Base-by-base conservation (phyloP, 2,113 vertebrate species). In the Ctenodactylus gundi region DNA sequence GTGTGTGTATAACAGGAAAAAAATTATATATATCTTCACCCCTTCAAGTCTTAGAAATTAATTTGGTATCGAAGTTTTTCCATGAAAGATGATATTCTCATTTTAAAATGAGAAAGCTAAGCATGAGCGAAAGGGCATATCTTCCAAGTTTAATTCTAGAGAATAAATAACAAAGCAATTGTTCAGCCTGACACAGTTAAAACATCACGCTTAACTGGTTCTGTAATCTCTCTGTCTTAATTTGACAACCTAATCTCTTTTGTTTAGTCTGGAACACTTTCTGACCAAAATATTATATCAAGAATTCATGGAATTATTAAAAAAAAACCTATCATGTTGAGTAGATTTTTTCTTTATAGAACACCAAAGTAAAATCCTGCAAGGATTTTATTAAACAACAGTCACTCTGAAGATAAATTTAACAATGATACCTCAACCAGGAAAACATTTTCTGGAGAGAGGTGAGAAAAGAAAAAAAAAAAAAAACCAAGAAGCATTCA, bases 341-440 rank as follows among this genome's bases (percentile, higher is more conserved):
- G 49, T 87, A 81, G 80, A n/a, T n/a, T 92, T 85, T 94, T 95
- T 95, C 80, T 90, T 93, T 90, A 92, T 86, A 64, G 55, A 86
- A 76, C 36, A 77, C 76, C 80, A 85, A 15, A 53, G 86, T 81
- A 81, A 87, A 91, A 93, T 82, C 60, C 72, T 67, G 39, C 49
- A 91, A 93, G 87, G 67, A 83, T 92, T 84, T 88, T 0, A 92
- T 62, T 86, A 90, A 96, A 90, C 11, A 88, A 58, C 82, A 84
- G 5, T 92, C 49, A 13, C 78, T 90, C 92, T 62, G 10, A 44
- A 96, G 73, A 88, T 96, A 94, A 94, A 96, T 96, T 97, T 96
- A 96, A 82, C 58, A 84, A 91, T 78, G 77, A 85, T 77, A 60
- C 36, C 88, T 93, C 91, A 88, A 86, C 78, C 64, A 80, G 68